Percentiles rank a stretch among this genome's conserved stretches.
phyloP scores from a whole-genome alignment of 1,140 invertebrate genomes.

The Sinella curviseta region DNA sequence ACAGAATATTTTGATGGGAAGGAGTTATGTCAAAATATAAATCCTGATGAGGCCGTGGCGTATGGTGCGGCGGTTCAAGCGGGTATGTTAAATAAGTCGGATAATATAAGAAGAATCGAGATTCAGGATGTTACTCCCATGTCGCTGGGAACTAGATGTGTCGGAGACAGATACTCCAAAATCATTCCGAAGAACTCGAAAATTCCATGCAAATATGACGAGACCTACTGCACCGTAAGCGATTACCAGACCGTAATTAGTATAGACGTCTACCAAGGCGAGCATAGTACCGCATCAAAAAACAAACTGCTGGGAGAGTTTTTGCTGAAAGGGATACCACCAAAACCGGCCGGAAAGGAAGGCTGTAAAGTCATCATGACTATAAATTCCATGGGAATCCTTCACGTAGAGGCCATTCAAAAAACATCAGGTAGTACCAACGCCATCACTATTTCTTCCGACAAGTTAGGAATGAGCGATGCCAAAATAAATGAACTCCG shows the following conservation, averaged over 20 bases:
- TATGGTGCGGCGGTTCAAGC: conserved; percentile 62
- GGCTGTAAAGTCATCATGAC: conserved; percentile 30
- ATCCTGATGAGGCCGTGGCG: conserved; percentile 61
- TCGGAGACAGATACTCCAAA: conserved; percentile 61
- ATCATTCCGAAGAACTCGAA: conserved; percentile 59
- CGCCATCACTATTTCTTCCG: neutral
- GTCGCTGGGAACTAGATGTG: conserved; percentile 66
- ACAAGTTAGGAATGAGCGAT: neutral
- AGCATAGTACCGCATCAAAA: neutral
- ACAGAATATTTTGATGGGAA: conserved; percentile 57
- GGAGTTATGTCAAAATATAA: conserved; percentile 59
- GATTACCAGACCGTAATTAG: conserved; percentile 63
- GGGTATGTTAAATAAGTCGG: conserved; percentile 58
- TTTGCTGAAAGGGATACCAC: conserved; percentile 31
- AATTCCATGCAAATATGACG: conserved; percentile 63
- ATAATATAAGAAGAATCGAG: conserved; percentile 20
- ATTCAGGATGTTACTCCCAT: conserved; percentile 61
- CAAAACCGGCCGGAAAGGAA: conserved; percentile 8
- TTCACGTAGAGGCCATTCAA: neutral
- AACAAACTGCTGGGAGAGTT: conserved; percentile 32
- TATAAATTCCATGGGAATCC: conserved; percentile 7
- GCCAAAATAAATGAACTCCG: neutral
- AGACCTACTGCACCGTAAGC: conserved; percentile 64
- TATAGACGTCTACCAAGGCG: conserved; percentile 53
- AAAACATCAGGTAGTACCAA: neutral